Evolutionary conservation across 2,797 vertebrate genomes (phyloP).

Genomic region (Ctenopoma multispine): DNA sequence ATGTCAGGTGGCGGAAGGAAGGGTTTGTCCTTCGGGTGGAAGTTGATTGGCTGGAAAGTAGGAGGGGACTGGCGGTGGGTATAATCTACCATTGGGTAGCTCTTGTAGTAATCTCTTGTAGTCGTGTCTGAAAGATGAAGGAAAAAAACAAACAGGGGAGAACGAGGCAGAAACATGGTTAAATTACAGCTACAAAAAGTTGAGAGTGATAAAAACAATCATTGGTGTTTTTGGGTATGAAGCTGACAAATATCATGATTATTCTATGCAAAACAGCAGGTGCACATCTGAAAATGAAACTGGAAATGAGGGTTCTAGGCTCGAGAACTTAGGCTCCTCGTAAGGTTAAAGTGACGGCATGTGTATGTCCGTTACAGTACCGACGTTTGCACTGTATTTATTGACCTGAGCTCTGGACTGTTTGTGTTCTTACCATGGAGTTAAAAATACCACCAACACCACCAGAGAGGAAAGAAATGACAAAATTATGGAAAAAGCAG

Average conservation of each 20-base stretch:
- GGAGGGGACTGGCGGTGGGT: conserved; percentile 81
- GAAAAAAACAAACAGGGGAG: conserved; percentile 1
- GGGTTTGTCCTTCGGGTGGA: conserved; percentile 85
- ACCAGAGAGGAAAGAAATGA: conserved; percentile 2
- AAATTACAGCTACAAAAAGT: background rate
- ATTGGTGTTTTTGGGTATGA: background rate
- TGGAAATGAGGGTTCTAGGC: no score
- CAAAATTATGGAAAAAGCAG: background rate
- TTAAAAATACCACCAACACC: conserved; percentile 29
- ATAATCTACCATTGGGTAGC: conserved; percentile 86
- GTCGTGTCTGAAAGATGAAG: conserved; percentile 81
- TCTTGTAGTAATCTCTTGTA: conserved; percentile 90
- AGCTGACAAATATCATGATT: background rate
- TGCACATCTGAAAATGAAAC: background rate
- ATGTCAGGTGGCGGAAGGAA: conserved; percentile 86
- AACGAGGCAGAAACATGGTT: conserved; percentile 29
- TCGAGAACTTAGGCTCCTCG: no score
- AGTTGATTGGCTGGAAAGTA: conserved; percentile 85
- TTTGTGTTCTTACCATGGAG: background rate
- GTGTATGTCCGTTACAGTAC: conserved; percentile 7
- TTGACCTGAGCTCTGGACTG: conserved; percentile 16
- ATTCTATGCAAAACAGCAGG: background rate
- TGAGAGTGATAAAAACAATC: background rate
- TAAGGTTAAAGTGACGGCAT: background rate
- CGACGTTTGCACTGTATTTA: conserved; percentile 5